Evolutionary conservation across 2,888 invertebrate species (phyloP), one percentile per base, ranked within the genome.

Genomic region (Argynnis bischoffii): DNA sequence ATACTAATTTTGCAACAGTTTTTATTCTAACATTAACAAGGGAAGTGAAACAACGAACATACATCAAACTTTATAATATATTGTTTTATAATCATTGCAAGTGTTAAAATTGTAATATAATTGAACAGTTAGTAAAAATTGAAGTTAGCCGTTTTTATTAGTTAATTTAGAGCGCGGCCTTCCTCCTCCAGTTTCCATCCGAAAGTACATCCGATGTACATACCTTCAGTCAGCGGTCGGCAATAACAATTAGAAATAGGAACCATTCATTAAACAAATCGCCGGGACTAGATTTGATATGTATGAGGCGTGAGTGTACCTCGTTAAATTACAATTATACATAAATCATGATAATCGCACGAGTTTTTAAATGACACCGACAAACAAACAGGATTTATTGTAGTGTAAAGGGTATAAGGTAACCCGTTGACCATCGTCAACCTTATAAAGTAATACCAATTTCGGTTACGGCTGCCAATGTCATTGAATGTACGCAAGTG

Each of bases 121-220:
- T 41, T 41, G 35, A 41, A 41, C 35, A 41, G 35, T 11, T 41
- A 41, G 35, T 41, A 41, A 41, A 41, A 41, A 70, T 53, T 26
- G 57, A 72, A 73, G 53, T 66, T 64, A 64, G 66, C 67, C 61
- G 16, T 59, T 59, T 35, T 70, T 48, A 15, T 51, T 31, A 15
- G 31, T 50, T 14, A 35, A 35, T 61, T 31, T 61, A 18, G 16
- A 35, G 31, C 53, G 16, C 59, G 67, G 65, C 72, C 72, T 72
- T 66, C 71, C 18, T 65, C 71, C 18, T 63, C 59, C 68, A 68
- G 70, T 75, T 75, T 74, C 74, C 72, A 69, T 75, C 72, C 72
- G 72, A 71, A 71, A 71, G 67, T 61, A 63, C 31, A 64, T 65
- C 71, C 72, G 74, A 70, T 64, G 65, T 59, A 48, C 55, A 66